Evolutionary conservation across 2,113 vertebrate genomes (phyloP).

Genomic region (Calidris pugnax): DNA sequence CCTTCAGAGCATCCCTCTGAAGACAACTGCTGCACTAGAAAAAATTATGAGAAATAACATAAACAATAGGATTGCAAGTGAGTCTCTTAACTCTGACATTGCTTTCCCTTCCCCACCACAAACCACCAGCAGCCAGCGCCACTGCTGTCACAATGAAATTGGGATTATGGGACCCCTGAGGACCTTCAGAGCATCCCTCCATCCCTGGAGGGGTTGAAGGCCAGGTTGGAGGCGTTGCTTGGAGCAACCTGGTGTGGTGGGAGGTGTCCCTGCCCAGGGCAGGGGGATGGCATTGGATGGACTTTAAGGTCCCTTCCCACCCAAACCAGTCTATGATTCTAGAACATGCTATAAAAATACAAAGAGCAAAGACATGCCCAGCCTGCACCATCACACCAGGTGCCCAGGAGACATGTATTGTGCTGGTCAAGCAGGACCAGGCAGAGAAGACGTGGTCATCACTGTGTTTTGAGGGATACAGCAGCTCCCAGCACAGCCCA

Average conservation of each 20-base stretch:
- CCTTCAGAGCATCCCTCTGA: not conserved
- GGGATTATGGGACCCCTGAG: not conserved
- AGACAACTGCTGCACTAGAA: not conserved
- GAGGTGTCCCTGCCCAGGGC: not conserved
- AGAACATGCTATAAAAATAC: fast-evolving
- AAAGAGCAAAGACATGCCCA: not conserved
- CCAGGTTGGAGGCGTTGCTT: not conserved
- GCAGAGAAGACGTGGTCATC: not conserved
- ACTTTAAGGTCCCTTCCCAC: not conserved
- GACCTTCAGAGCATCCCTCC: not conserved
- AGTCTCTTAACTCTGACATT: not conserved
- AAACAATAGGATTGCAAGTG: not conserved
- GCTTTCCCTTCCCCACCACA: not conserved
- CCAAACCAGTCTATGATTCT: not conserved
- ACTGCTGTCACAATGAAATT: not conserved
- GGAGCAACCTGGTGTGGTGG: not conserved
- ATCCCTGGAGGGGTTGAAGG: not conserved
- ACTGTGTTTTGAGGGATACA: fast-evolving
- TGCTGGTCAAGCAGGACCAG: not conserved
- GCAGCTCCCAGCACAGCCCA: not conserved
- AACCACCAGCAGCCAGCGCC: not conserved
- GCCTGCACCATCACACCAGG: not conserved
- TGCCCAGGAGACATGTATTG: fast-evolving
- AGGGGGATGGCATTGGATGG: not conserved
- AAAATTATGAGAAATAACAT: not conserved